phyloP scores from a whole-genome alignment of 2,888 invertebrate genomes.

The Philereme transversata region DNA sequence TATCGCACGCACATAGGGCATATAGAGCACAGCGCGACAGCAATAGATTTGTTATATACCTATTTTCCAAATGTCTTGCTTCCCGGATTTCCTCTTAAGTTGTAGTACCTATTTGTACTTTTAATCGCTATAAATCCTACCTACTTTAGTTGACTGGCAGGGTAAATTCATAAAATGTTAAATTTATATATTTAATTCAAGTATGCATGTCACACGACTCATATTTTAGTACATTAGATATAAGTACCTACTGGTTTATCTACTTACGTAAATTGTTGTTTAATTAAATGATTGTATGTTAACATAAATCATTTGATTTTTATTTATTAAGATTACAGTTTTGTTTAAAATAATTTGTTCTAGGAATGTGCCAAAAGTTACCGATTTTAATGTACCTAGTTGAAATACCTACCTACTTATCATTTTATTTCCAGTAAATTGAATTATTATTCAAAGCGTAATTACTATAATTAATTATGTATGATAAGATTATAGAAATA shows the following conservation, averaged over 20 bases:
- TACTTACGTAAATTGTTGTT: too few relatives aligned
- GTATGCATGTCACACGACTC: too few relatives aligned
- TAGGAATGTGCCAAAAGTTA: slow-evolving; percentile 14
- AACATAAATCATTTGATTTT: neutral
- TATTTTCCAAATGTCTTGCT: too few relatives aligned
- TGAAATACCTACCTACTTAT: neutral
- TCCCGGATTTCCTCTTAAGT: too few relatives aligned
- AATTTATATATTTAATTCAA: neutral
- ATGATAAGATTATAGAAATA: neutral
- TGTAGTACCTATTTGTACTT: too few relatives aligned
- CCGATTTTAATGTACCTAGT: neutral
- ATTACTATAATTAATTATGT: neutral
- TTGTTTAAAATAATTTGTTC: slow-evolving; percentile 3
- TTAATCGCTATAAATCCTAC: too few relatives aligned
- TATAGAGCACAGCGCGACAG: too few relatives aligned
- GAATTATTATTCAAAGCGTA: neutral
- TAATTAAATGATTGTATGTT: too few relatives aligned
- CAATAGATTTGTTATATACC: too few relatives aligned
- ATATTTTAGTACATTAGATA: neutral
- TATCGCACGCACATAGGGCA: too few relatives aligned
- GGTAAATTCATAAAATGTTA: too few relatives aligned
- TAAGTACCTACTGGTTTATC: neutral
- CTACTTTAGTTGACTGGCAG: too few relatives aligned
- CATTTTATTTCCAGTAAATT: slow-evolving; percentile 1
- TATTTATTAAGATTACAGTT: slow-evolving; percentile 2